These are phyloP conservation scores for Todiramphus saurophagus DNA, from an alignment of 2,113 vertebrate genomes.

Conservation along the genomic window DNA sequence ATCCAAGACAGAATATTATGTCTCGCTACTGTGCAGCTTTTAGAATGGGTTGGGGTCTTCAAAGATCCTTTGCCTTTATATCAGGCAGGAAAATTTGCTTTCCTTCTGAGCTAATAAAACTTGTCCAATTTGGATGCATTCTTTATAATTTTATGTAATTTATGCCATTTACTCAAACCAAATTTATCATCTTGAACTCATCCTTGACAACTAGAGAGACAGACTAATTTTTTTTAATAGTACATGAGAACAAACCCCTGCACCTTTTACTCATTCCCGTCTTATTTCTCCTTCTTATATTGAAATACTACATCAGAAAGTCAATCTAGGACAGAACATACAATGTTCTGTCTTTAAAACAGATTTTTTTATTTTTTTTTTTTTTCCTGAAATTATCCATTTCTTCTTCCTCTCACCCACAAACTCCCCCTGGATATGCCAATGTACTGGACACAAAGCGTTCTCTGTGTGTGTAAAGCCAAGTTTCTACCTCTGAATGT, in stretches of 20 bases:
- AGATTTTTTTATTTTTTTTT: not conserved
- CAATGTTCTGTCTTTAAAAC: not conserved
- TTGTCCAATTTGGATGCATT: not conserved
- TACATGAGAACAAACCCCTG: not conserved
- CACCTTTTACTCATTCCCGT: not conserved
- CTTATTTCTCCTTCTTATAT: not conserved
- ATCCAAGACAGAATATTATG: not conserved
- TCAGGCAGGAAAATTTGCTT: not conserved
- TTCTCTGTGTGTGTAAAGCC: not conserved
- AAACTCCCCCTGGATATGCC: not conserved
- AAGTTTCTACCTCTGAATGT: not conserved
- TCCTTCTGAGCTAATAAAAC: not conserved
- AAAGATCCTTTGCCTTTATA: not conserved
- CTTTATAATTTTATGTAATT: not conserved
- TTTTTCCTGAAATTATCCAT: not conserved
- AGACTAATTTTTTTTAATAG: not conserved
- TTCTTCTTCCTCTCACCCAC: not conserved
- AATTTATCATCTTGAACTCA: not conserved
- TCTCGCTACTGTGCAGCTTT: not conserved
- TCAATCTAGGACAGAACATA: not conserved
- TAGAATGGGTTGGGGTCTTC: not conserved
- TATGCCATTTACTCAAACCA: not conserved
- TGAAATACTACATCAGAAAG: not conserved
- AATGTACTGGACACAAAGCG: not conserved
- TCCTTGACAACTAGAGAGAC: not conserved